Conservation (phyloP, 2,888 invertebrate genomes). For the Thymelicus sylvestris region DNA sequence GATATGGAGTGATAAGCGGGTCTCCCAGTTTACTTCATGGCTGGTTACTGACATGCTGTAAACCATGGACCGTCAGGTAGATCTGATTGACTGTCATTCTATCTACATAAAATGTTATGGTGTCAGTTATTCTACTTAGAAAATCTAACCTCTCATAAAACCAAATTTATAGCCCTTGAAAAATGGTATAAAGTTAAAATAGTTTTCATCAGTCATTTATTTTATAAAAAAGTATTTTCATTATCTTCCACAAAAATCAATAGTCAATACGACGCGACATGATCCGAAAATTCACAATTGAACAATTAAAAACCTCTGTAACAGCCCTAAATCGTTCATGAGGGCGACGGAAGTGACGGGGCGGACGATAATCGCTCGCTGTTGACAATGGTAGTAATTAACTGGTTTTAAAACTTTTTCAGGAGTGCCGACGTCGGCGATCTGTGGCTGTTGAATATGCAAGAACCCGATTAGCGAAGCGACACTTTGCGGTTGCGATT, state of each 20-base stretch:
- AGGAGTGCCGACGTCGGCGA: constrained; percentile 24
- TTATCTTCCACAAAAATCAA: neutral
- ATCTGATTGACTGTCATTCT: no score
- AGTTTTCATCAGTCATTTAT: no score
- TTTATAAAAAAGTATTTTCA: no score
- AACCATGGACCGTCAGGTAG: no score
- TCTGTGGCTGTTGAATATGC: constrained; percentile 29
- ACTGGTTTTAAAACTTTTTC: constrained; percentile 44
- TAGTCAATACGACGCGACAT: neutral
- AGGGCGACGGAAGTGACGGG: constrained; percentile 47
- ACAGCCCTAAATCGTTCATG: constrained; percentile 25
- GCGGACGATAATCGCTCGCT: constrained; percentile 51
- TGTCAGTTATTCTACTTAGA: no score
- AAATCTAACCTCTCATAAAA: no score
- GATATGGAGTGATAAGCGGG: no score
- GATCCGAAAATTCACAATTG: constrained; percentile 8
- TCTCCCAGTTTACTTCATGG: no score
- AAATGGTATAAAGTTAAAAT: no score
- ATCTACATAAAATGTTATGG: no score
- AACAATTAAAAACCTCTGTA: constrained; percentile 15
- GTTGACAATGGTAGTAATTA: constrained; percentile 50
- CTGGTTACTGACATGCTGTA: no score
- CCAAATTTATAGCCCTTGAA: no score
- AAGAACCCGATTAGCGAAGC: constrained; percentile 20
- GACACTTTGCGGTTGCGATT: constrained; percentile 5